Conservation (phyloP, 2,113 vertebrate genomes). For the Baryphthengus martii region DNA sequence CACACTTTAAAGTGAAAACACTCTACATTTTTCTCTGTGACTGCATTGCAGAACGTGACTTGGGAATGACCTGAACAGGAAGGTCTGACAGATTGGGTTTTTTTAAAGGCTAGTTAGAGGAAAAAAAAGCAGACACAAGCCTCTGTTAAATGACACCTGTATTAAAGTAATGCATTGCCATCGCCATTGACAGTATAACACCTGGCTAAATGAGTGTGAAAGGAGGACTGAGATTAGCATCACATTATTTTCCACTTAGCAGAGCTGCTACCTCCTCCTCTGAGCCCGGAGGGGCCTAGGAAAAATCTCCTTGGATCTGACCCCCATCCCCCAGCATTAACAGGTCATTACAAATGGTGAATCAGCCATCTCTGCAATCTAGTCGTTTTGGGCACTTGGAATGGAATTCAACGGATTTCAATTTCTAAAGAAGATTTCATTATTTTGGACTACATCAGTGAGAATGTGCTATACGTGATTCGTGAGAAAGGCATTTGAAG, state of each 20-base stretch:
- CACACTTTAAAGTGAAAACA: not conserved
- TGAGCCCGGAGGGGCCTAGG: not conserved
- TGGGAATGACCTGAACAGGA: constrained; percentile 16
- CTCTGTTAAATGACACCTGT: not conserved
- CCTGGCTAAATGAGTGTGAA: not conserved
- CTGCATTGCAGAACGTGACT: not conserved
- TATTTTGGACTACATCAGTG: not conserved
- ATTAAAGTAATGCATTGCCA: not conserved
- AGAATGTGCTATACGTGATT: not conserved
- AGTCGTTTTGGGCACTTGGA: not conserved
- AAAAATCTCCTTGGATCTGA: not conserved
- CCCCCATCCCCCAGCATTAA: not conserved
- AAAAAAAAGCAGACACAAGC: not conserved
- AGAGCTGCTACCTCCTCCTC: not conserved
- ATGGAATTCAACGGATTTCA: not conserved
- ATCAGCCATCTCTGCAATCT: not conserved
- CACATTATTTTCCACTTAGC: not conserved
- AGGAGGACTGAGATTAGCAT: not conserved
- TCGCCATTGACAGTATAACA: not conserved
- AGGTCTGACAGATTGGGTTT: constrained; percentile 18
- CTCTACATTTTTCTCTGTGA: not conserved
- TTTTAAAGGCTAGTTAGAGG: not conserved
- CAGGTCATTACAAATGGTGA: not conserved
- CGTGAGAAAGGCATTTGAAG: not conserved
- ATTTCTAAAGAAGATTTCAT: not conserved